Evolutionary conservation across 35 echinoderm and acorn worm species (phyloP).

Genomic region (Lytechinus variegatus): DNA sequence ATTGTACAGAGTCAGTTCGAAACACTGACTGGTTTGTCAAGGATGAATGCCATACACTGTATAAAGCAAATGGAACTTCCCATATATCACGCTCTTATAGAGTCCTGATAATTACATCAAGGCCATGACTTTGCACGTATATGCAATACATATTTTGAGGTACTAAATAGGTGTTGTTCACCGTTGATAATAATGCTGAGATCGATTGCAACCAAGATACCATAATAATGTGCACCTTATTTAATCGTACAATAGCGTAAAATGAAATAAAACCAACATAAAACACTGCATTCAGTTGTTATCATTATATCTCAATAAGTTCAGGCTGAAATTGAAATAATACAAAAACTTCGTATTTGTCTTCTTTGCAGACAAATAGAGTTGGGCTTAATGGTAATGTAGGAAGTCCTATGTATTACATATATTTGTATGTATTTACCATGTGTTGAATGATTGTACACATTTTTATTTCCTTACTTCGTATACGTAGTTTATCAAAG

Average conservation of each 20-base stretch:
- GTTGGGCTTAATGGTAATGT: no score
- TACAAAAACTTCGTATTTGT: no score
- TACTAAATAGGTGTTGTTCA: background rate
- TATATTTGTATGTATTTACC: no score
- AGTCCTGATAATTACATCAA: background rate
- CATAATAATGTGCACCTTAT: background rate
- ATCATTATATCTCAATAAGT: no score
- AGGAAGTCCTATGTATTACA: no score
- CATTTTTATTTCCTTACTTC: no score
- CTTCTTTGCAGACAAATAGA: no score
- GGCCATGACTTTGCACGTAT: background rate
- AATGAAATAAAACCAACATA: background rate
- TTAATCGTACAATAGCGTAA: background rate
- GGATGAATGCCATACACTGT: background rate
- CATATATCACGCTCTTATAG: background rate
- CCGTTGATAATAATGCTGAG: background rate
- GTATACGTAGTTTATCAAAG: no score
- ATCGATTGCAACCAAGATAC: background rate
- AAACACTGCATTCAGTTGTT: no score
- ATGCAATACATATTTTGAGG: background rate
- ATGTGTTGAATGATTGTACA: no score
- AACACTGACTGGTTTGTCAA: constrained; percentile 16
- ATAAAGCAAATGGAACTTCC: background rate
- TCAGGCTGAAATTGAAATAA: no score
- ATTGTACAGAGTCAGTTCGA: background rate